Evolutionary conservation across 2,113 vertebrate species (phyloP), one percentile per base, ranked within the genome.

Genomic region (Regulus satrapa): DNA sequence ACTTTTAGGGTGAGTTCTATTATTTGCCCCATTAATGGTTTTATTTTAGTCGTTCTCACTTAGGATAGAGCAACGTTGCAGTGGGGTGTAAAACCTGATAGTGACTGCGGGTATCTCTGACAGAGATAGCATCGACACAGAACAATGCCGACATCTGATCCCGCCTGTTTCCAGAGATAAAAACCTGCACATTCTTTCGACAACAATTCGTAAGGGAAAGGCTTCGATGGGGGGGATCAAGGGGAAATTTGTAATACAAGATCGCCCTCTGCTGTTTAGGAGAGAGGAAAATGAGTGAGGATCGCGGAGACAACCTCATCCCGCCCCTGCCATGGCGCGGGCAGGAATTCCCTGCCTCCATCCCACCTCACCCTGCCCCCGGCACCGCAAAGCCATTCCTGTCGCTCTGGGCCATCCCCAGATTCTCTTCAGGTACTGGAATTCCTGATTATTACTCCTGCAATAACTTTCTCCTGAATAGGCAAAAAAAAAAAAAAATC

Each of bases 241-340:
- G 14, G 6, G 5, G 17, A 15, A 69, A 95, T 96, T 89, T 92
- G 61, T 95, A 91, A 96, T 88, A 55, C 97, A 95, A 95, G 85
- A 26, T 66, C 69, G 97, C 95, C 97, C 96, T 95, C 97, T 97
- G 88, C 67, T 69, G 97, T 72, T 62, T 34, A 26, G 4, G 15
- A 28, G 7, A 26, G 4, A 41, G 18, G 46, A 58, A 46, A 81
- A 26, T 28, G 3, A 14, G 19, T 4, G 31, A n/a, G n/a, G n/a
- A n/a, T n/a, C n/a, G n/a, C n/a, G n/a, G n/a, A n/a, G n/a, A n/a
- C n/a, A n/a, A n/a, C n/a, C n/a, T n/a, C n/a, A n/a, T n/a, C n/a
- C n/a, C n/a, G n/a, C n/a, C n/a, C n/a, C n/a, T n/a, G n/a, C n/a
- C n/a, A n/a, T n/a, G n/a, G n/a, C n/a, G n/a, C n/a, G n/a, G n/a